Evolutionary conservation across 2,888 invertebrate species (phyloP), one percentile per base, ranked within the genome.

Genomic region (Deilephila elpenor): DNA sequence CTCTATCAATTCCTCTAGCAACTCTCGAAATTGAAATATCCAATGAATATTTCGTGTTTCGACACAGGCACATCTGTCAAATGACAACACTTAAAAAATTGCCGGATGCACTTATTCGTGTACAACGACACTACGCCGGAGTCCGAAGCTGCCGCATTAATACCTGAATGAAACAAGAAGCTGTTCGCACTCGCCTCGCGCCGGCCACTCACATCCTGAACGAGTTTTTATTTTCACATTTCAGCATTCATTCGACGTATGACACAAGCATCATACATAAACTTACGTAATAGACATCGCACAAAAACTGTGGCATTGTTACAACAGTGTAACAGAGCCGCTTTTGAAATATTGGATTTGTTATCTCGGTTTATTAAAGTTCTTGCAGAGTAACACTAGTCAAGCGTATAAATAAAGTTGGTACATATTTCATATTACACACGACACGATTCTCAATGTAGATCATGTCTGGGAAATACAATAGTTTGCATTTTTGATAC

Each of bases 161-260:
- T 80, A 84, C 80, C 77, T 78, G 78, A 73, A 75, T 74, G 77
- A 76, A 71, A 78, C 79, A 84, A 84, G 84, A 84, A 84, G 82
- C 74, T 71, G 82, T 80, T 78, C 75, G 59, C 77, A 75, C 75
- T 75, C 59, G 44, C 44, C 44, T 44, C 44, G 44, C 44, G 44
- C 7, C 51, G 71, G 75, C 73, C 74, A 75, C 75, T 73, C 77
- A 72, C 79, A 76, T 83, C 77, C 82, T 81, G 82, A 72, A 75
- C 84, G 70, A 81, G 80, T 87, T 87, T 87, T 87, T 87, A 80
- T 59, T 56, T 51, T 62, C 74, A 78, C 83, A 83, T 86, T 75
- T 78, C 77, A 75, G 77, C 56, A 59, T 59, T 67, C 64, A 56
- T 64, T 67, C 25, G 56, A 59, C 59, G 20, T 59, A 67, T 25